Evolutionary conservation across 2,113 vertebrate species (phyloP), one percentile per base, ranked within the genome.

Genomic region (Columba janthina): DNA sequence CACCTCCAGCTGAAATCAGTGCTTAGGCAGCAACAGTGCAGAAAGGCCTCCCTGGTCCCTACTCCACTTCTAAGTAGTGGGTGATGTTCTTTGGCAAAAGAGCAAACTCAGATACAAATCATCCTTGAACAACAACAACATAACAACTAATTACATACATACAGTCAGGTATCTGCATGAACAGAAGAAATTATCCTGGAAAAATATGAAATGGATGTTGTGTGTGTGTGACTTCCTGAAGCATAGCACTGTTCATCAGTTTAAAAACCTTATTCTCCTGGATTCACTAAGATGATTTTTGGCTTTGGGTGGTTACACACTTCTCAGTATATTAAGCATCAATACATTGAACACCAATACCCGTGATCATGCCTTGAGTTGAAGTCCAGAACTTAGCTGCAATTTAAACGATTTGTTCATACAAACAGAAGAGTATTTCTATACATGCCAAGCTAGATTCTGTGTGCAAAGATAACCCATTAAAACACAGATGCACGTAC

Each of bases 391-490:
- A 19, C 18, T 56, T 32, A 5, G 60, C 46, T 46, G 38, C 48
- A 19, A 78, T 83, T 70, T 18, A 51, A 88, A 50, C 58, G 7
- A 58, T 70, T 80, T 18, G 11, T 4, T 70, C 56, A 32, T 1
- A 50, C 21, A 56, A 51, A 76, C 0, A 28, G 38, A 46, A 20
- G n/a, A 31, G 48, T 13, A 65, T 29, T 72, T n/a, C 81, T 19
- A 1, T 1, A 28, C 4, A 19, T 0, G 42, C 58, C 67, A 24
- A 60, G 48, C 61, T 3, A 1, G 22, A 48, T 53, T 11, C 65
- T 19, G 29, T 3, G 29, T 1, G 34, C 22, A 1, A 4, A 64
- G 51, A 7, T 46, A 66, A 14, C 56, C 69, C 56, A 57, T 84
- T 12, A 10, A 1, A 44, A 26, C 70, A 72, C 42, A 13, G 46